Conservation (phyloP, 1,140 invertebrate genomes). For the Dinothrombium tinctorium region DNA sequence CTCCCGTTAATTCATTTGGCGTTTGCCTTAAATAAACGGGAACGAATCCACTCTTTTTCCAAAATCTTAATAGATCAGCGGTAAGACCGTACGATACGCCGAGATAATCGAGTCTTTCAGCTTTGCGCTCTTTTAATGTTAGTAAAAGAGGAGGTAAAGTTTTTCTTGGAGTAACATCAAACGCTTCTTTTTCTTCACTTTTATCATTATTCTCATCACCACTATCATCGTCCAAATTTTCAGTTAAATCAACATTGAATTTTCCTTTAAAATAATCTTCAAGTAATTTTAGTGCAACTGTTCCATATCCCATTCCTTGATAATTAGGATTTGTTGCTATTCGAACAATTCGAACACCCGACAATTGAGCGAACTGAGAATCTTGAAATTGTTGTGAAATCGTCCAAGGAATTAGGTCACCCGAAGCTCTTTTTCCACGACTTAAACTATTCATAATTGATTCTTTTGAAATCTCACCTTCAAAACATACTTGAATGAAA, state of each 20-base stretch:
- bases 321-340: constrained; percentile 97
- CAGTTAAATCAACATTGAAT: constrained; percentile 23
- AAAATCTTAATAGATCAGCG: constrained; percentile 58
- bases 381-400: constrained; percentile 88
- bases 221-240: constrained; percentile 27
- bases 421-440: constrained; percentile 63
- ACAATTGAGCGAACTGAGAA: constrained; percentile 65
- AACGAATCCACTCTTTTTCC: constrained; percentile 55
- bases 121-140: constrained; percentile 46
- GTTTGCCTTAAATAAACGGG: constrained; percentile 68
- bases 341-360: constrained; percentile 72
- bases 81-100: constrained; percentile 85
- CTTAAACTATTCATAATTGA: constrained; percentile 50
- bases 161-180: constrained; percentile 24
- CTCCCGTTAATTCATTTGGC: constrained; percentile 80
- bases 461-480: constrained; percentile 71
- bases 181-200: constrained; percentile 20
- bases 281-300: constrained; percentile 51
- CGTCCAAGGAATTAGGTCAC: constrained; percentile 96
- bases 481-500: constrained; percentile 48
- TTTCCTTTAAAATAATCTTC: constrained; percentile 71
- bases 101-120: constrained; percentile 74
- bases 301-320: constrained; percentile 90
- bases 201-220: constrained; percentile 41
- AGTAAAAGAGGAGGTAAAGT: constrained; percentile 30